A percentile compares a stretch with the other conserved stretches of the same genome.
Evolutionary conservation across 2,888 invertebrate species (phyloP).

Genomic region (Ochropacha duplaris): DNA sequence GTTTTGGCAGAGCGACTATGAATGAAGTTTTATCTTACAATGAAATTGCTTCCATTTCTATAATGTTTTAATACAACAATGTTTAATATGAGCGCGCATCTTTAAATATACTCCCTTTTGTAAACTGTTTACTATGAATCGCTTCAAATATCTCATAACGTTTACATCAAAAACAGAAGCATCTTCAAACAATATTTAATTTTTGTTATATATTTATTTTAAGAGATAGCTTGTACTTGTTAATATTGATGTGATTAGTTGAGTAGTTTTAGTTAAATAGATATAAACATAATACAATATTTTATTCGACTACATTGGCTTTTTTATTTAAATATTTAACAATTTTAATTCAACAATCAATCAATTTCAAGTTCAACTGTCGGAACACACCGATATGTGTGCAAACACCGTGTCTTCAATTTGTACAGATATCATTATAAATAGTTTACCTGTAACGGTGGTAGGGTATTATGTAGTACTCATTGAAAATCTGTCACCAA

Average conservation of each 20-base stretch:
- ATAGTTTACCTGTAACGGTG: no score
- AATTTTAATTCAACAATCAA: no score
- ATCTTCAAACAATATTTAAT: not conserved
- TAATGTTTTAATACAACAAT: constrained; percentile 6
- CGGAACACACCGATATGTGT: no score
- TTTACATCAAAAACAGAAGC: not conserved
- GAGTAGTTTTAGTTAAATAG: no score
- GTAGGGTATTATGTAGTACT: no score
- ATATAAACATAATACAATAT: no score
- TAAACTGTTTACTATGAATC: not conserved
- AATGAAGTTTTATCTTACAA: constrained; percentile 18
- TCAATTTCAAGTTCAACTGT: no score
- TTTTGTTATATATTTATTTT: not conserved
- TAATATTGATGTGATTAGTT: not conserved
- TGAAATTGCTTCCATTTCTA: constrained; percentile 12
- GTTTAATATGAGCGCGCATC: not conserved
- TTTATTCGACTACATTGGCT: no score
- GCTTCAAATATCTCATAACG: not conserved
- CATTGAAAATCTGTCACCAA: no score
- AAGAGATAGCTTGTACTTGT: not conserved
- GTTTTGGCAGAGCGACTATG: constrained; percentile 23
- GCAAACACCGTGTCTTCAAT: no score
- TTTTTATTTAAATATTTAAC: no score
- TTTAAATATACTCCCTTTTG: not conserved
- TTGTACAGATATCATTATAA: no score